Conservation (phyloP, 2,113 vertebrate genomes). For the Antigone vipio region DNA sequence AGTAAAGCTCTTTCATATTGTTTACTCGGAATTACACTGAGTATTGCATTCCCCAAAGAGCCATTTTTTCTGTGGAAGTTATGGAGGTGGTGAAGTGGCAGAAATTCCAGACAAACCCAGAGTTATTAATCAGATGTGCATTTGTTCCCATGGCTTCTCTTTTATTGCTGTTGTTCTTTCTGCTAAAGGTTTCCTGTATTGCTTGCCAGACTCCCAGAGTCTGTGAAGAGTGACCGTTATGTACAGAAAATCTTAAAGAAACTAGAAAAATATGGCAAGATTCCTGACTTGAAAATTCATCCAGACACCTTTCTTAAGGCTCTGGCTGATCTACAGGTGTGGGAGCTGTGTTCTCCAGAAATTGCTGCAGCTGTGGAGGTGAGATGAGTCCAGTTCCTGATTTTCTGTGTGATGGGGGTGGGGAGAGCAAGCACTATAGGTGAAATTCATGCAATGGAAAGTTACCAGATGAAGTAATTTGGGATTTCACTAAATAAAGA, state of each 20-base stretch:
- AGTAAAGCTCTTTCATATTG: not conserved
- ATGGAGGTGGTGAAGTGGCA: not conserved
- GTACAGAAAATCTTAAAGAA: conserved; percentile 71
- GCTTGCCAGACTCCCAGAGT: conserved; percentile 66
- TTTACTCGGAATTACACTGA: not conserved
- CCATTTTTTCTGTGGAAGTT: not conserved
- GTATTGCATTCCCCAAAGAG: not conserved
- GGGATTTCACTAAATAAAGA: not conserved
- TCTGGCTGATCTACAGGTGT: conserved; percentile 68
- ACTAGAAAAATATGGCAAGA: conserved; percentile 71
- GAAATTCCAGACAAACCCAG: not conserved
- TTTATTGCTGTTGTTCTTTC: not conserved
- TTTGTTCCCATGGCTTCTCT: not conserved
- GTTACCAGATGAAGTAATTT: not conserved
- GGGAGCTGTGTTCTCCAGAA: conserved; percentile 80
- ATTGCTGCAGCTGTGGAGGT: conserved; percentile 79
- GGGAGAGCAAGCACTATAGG: not conserved
- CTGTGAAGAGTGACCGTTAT: conserved; percentile 64
- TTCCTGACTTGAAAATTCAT: conserved; percentile 64
- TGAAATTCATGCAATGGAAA: not conserved
- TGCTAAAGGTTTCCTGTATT: conserved; percentile 73
- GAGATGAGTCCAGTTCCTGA: not conserved
- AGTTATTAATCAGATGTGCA: not conserved
- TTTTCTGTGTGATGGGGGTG: not conserved
- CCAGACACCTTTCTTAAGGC: conserved; percentile 72